Evolutionary conservation across 1,140 invertebrate genomes (phyloP).

Genomic region (Cherax destructor): DNA sequence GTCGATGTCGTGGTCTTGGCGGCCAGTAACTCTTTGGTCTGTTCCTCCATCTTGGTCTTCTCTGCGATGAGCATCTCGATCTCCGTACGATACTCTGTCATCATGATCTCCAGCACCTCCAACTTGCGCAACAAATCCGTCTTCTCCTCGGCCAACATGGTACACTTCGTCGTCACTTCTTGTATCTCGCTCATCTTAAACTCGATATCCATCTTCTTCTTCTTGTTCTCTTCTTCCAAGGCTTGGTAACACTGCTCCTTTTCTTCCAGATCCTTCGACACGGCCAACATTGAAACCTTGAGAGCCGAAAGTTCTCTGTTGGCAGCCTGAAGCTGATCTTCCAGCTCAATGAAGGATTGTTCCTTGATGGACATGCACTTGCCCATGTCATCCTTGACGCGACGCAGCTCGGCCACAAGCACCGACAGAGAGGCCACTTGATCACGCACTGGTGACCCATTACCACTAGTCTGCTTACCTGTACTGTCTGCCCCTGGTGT

Average conservation of each 20-base stretch:
- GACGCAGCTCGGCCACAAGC: slow-evolving; percentile 62
- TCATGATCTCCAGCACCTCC: slow-evolving; percentile 68
- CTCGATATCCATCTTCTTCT: slow-evolving; percentile 64
- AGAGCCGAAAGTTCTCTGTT: slow-evolving; percentile 62
- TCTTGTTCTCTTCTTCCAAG: slow-evolving; percentile 57
- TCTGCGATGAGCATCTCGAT: slow-evolving; percentile 54
- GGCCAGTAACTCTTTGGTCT: slow-evolving; percentile 38
- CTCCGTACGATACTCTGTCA: slow-evolving; percentile 61
- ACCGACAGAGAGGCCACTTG: slow-evolving; percentile 63
- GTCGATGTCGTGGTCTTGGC: slow-evolving; percentile 21
- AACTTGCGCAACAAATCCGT: slow-evolving; percentile 65
- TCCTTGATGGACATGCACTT: slow-evolving; percentile 69
- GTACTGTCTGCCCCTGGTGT: neutral
- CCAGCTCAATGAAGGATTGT: slow-evolving; percentile 68
- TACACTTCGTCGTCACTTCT: slow-evolving; percentile 52
- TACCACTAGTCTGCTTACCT: slow-evolving; percentile 55
- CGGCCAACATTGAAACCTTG: slow-evolving; percentile 42
- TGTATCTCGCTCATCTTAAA: slow-evolving; percentile 46
- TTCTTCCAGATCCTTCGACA: slow-evolving; percentile 66
- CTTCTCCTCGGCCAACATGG: slow-evolving; percentile 62
- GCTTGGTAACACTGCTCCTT: slow-evolving; percentile 65
- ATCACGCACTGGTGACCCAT: slow-evolving; percentile 40
- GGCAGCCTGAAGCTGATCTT: slow-evolving; percentile 59
- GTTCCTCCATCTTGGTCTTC: slow-evolving; percentile 53
- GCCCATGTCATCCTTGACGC: slow-evolving; percentile 71